Conservation (phyloP, 2,888 invertebrate genomes). For the Falcaria lacertinaria region DNA sequence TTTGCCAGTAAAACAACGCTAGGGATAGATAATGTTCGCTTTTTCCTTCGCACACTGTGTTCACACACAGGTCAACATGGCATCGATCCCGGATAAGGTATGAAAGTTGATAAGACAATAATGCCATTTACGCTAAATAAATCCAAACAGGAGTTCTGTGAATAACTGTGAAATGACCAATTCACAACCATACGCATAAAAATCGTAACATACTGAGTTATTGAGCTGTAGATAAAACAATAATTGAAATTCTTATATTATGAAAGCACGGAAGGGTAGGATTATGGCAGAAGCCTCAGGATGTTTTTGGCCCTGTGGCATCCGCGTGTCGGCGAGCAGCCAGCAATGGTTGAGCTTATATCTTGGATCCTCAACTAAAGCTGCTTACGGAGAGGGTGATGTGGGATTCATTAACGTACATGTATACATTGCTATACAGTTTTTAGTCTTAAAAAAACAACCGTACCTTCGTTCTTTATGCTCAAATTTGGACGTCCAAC, state of each 20-base stretch:
- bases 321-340: background rate
- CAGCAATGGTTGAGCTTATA: background rate
- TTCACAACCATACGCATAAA: too few species aligned
- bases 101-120: background rate
- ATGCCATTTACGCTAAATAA: too few species aligned
- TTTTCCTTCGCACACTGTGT: background rate
- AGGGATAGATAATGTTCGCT: background rate
- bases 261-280: background rate
- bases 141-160: too few species aligned
- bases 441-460: too few species aligned
- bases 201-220: too few species aligned
- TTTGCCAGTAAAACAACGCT: background rate
- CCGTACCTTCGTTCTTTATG: too few species aligned
- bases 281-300: background rate
- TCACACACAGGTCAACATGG: background rate
- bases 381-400: constrained; percentile 15
- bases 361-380: constrained; percentile 3
- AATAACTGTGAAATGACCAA: too few species aligned
- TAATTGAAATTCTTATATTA: background rate
- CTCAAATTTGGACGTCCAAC: too few species aligned
- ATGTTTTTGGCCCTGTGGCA: background rate
- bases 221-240: background rate
- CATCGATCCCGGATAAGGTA: background rate
- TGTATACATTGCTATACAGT: too few species aligned
- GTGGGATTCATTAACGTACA: too few species aligned